Conservation (phyloP, 2,888 invertebrate genomes). For the Pristionchus exspectatus region DNA sequence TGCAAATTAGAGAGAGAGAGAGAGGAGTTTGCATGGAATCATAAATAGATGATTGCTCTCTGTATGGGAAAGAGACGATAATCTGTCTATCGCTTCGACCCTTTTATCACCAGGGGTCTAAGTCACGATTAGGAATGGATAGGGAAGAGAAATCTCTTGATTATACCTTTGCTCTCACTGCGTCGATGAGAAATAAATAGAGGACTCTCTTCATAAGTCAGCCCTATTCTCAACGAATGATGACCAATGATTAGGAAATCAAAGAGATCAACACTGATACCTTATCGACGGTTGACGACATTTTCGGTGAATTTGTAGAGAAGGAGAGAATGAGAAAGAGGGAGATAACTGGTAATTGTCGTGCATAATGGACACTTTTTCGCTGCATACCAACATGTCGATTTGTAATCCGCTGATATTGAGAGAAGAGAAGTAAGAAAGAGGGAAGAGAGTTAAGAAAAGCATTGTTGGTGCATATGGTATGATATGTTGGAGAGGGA, state of each 20-base stretch:
- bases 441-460: background rate
- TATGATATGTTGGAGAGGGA: slow-evolving; percentile 38
- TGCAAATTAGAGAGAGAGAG: background rate
- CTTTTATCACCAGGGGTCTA: slow-evolving; percentile 1
- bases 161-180: too few species aligned
- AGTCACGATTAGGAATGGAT: background rate
- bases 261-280: background rate
- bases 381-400: background rate
- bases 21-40: background rate
- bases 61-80: background rate
- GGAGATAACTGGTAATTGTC: background rate
- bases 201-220: background rate
- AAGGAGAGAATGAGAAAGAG: background rate
- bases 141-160: background rate
- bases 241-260: background rate
- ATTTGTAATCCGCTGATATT: background rate
- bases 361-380: background rate
- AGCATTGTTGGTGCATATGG: slow-evolving; percentile 10
- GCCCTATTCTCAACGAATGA: background rate
- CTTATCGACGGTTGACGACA: slow-evolving; percentile 36
- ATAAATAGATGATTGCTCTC: background rate
- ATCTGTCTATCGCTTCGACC: slow-evolving; percentile 19
- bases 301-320: slow-evolving; percentile 29
- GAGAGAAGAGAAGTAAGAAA: slow-evolving; percentile 1
- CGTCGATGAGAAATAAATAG: background rate